Conservation (phyloP, 2,888 invertebrate genomes). For the Eupeodes latifasciatus region DNA sequence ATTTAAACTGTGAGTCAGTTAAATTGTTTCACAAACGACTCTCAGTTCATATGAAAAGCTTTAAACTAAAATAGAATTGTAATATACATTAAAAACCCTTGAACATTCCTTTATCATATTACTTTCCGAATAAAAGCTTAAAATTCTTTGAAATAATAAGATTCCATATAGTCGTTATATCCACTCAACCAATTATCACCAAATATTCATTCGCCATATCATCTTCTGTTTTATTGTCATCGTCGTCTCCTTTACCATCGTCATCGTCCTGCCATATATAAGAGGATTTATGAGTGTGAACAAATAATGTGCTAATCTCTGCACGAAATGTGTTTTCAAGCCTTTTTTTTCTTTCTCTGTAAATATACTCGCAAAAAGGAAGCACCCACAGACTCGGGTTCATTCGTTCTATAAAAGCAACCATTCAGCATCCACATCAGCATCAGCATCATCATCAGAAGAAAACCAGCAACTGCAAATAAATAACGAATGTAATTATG, state of each 20-base stretch:
- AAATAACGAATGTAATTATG: slow-evolving; percentile 76
- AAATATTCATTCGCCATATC: slow-evolving; percentile 47
- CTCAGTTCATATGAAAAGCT: no score
- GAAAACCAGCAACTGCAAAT: slow-evolving; percentile 54
- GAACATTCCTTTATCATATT: no score
- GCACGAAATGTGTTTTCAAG: slow-evolving; percentile 54
- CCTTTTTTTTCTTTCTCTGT: not conserved
- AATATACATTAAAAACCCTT: no score
- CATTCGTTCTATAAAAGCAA: slow-evolving; percentile 18
- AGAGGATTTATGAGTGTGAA: slow-evolving; percentile 73
- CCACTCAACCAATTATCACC: slow-evolving; percentile 70
- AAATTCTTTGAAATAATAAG: slow-evolving; percentile 12
- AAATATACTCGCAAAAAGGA: not conserved
- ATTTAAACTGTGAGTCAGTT: no score
- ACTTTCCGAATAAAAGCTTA: not conserved
- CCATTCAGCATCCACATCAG: not conserved
- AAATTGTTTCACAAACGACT: no score
- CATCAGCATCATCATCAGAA: no score
- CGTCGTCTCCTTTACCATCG: not conserved
- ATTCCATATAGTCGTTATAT: slow-evolving; percentile 28
- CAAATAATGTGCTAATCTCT: slow-evolving; percentile 73
- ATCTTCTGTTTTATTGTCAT: not conserved
- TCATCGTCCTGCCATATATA: slow-evolving; percentile 27
- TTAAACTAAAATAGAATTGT: no score
- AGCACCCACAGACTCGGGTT: not conserved